Evolutionary conservation across 2,113 vertebrate species (phyloP), one percentile per base, ranked within the genome.

Genomic region (Arenaria interpres): DNA sequence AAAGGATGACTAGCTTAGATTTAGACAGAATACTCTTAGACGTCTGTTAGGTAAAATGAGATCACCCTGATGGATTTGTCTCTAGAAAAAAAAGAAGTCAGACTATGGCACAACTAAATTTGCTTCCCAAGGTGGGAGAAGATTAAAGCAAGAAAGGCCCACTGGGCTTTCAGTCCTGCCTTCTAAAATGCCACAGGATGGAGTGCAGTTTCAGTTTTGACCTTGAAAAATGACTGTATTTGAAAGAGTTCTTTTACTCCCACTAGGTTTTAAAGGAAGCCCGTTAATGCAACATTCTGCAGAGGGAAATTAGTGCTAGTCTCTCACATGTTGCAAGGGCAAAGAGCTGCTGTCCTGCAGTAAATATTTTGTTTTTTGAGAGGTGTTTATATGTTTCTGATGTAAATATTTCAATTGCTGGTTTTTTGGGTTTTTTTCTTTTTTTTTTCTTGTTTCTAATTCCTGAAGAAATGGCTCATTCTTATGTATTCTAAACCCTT

Each of bases 301-400:
- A 78, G 56, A 35, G 35, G 9, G 27, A 82, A 60, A 21, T 32
- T 37, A 90, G 22, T 50, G 33, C 22, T 86, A 41, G 54, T 41
- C 15, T 76, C n/a, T 85, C 32, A 63, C 14, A 77, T 51, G 45
- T 64, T 76, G 51, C 67, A 94, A 85, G 83, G 37, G 21, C 60
- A 92, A 90, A 91, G 43, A 88, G 27, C 59, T 88, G 59, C 37
- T 83, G 41, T 83, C 4, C 16, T 87, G 35, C 53, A 27, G 51
- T 50, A 96, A 87, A 85, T 93, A 69, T 90, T 91, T 93, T 94
- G 57, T 6, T 2, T 16, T 90, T 88, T 92, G 59, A 85, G 50
- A 80, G n/a, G 37, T 84, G 41, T 77, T 94, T 93, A 76, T 76
- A 76, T 77, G n/a, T 69, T 85, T 96, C 72, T 91, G 92, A 89